Conservation (phyloP, 2,113 vertebrate species). For the Apus apus region DNA sequence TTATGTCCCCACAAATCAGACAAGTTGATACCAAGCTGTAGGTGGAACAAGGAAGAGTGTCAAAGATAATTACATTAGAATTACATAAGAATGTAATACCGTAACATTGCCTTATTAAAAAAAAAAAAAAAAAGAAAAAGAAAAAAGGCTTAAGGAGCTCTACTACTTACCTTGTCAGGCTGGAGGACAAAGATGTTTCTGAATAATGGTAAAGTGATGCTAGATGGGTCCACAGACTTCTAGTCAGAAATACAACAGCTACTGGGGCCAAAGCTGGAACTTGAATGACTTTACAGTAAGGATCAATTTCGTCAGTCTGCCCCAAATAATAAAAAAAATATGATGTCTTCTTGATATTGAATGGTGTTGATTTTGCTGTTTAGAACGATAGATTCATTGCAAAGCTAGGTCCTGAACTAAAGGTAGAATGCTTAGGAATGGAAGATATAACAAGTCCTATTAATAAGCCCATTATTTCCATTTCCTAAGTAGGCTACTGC, state of each 20-base stretch:
- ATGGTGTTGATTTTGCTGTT: not conserved
- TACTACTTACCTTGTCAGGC: not conserved
- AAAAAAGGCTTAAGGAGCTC: not conserved
- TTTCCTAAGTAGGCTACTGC: conserved; percentile 47
- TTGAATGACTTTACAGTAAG: not conserved
- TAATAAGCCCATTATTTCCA: conserved; percentile 53
- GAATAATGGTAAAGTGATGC: not conserved
- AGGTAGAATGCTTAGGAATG: conserved; percentile 13
- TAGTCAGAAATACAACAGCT: not conserved
- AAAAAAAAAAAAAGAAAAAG: not conserved
- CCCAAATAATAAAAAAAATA: not conserved
- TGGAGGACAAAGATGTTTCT: not conserved
- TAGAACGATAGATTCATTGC: not conserved
- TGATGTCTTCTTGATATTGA: not conserved
- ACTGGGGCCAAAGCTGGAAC: fast-evolving
- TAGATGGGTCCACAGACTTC: not conserved
- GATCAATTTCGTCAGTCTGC: not conserved
- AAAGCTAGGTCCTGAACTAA: not conserved
- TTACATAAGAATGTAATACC: not conserved
- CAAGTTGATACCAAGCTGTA: not conserved
- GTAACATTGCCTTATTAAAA: not conserved
- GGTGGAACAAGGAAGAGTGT: not conserved
- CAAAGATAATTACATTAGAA: not conserved
- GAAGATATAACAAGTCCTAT: conserved; percentile 47
- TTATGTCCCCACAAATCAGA: not conserved